Conservation (phyloP, 2,888 invertebrate genomes). For the Slavum lentiscoides region DNA sequence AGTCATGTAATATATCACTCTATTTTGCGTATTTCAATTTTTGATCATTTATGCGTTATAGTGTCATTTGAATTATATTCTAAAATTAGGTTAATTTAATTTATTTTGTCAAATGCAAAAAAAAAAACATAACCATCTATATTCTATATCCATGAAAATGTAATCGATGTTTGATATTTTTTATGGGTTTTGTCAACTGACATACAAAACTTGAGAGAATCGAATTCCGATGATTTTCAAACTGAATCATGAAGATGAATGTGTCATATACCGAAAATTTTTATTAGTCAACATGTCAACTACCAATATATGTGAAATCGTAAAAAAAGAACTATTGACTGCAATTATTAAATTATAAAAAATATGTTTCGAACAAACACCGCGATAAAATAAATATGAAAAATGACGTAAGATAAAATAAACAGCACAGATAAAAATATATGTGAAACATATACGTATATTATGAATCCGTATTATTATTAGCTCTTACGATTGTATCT, state of each 20-base stretch:
- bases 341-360: slow-evolving; percentile 12
- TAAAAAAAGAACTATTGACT: slow-evolving; percentile 7
- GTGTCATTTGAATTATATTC: neutral
- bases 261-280: slow-evolving; percentile 35
- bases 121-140: too few species aligned
- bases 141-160: too few species aligned
- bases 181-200: neutral
- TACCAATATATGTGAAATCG: slow-evolving; percentile 15
- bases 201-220: neutral
- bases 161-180: too few species aligned
- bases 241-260: slow-evolving; percentile 14
- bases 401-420: slow-evolving; percentile 30
- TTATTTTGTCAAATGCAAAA: too few species aligned
- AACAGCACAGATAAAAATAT: slow-evolving; percentile 1
- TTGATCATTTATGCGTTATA: neutral
- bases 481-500: neutral
- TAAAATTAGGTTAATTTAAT: too few species aligned
- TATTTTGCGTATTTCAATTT: neutral
- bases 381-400: neutral
- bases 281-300: neutral
- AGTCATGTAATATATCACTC: neutral
- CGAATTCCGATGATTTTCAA: neutral
- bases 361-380: slow-evolving; percentile 15
- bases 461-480: slow-evolving; percentile 14
- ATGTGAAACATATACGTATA: neutral